Evolutionary conservation across 1,140 invertebrate species (phyloP), one percentile per base, ranked within the genome.

Genomic region (Drosophila tani): DNA sequence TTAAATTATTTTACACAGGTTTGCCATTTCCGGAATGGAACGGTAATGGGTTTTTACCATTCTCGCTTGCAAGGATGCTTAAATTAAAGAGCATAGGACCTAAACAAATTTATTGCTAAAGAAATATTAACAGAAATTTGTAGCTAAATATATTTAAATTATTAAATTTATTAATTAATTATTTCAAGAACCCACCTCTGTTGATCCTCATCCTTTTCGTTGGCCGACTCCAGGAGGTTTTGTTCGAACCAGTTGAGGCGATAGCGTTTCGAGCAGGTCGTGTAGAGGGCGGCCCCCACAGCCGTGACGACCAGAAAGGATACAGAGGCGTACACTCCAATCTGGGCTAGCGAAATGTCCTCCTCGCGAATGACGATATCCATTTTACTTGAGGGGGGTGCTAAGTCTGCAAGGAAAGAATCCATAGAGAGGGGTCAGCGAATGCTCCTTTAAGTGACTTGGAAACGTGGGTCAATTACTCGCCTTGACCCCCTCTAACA

Each of bases 201-300:
- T 15, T 81, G 79, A 45, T 92, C 84, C 32, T 93, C 92, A 53
- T 82, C 91, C 74, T 90, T 92, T 38, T 92, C 91, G 38, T 85
- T 93, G 14, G 93, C 93, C 8, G 93, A 92, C 65, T 94, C 94
- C 1, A 94, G 69, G 3, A 94, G 73, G 78, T 94, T 94, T 53
- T 94, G 93, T 74, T 94, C 94, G 66, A 94, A 94, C 94, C 94
- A 94, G 77, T 94, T 94, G 7, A 94, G 85, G n/a, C 93, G 91
- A 68, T 94, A 94, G 29, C 93, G 91, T n/a, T 91, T 91, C 5
- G 93, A 93, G 75, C 94, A 94, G 12, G 93, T 93, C 41, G 94
- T 92, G 46, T 94, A 94, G 0, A 94, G 67, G 3, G 93, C 75
- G 0, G 93, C 85, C 14, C 93, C 92, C 1, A 94, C 59, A 0